These are phyloP conservation scores for Pandemis heparana DNA, from an alignment of 2,888 invertebrate genomes.

Conservation along the genomic window DNA sequence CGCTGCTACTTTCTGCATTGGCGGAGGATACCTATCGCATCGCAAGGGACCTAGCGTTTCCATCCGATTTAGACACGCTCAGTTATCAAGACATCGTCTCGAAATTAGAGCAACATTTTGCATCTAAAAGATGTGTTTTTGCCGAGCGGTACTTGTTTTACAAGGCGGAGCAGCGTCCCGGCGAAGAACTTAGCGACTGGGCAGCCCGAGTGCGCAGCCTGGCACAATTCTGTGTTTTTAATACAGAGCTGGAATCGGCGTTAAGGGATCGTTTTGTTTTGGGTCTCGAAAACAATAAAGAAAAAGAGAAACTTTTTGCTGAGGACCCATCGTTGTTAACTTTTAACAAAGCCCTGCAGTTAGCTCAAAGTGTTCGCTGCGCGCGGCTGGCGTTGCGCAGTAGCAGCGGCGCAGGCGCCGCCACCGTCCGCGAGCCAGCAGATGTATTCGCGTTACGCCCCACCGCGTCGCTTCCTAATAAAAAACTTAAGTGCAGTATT, in stretches of 20 bases:
- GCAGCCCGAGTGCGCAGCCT: slow-evolving; percentile 44
- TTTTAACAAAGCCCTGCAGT: slow-evolving; percentile 43
- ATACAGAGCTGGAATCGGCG: slow-evolving; percentile 33
- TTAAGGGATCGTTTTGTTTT: slow-evolving; percentile 46
- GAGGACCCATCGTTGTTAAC: slow-evolving; percentile 38
- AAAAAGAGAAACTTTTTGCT: slow-evolving; percentile 44
- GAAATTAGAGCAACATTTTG: slow-evolving; percentile 42
- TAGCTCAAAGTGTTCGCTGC: slow-evolving; percentile 43
- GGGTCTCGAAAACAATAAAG: slow-evolving; percentile 43
- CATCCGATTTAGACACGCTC: slow-evolving; percentile 15
- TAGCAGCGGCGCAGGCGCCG: slow-evolving; percentile 3
- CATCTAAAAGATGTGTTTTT: slow-evolving; percentile 40
- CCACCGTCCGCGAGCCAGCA: neutral
- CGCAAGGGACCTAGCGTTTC: slow-evolving; percentile 29
- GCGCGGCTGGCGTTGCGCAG: slow-evolving; percentile 31
- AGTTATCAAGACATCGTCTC: slow-evolving; percentile 13
- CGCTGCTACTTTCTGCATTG: slow-evolving; percentile 7
- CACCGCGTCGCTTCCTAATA: neutral
- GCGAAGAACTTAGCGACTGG: slow-evolving; percentile 46
- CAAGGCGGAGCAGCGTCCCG: slow-evolving; percentile 45
- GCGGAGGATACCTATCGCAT: slow-evolving; percentile 39
- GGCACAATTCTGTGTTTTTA: slow-evolving; percentile 39
- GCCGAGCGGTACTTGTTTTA: slow-evolving; percentile 39
- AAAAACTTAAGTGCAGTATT: slow-evolving; percentile 20
- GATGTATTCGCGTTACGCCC: slow-evolving; percentile 6